Evolutionary conservation across 1,140 invertebrate species (phyloP).

Genomic region (Andrena cerasifolii): DNA sequence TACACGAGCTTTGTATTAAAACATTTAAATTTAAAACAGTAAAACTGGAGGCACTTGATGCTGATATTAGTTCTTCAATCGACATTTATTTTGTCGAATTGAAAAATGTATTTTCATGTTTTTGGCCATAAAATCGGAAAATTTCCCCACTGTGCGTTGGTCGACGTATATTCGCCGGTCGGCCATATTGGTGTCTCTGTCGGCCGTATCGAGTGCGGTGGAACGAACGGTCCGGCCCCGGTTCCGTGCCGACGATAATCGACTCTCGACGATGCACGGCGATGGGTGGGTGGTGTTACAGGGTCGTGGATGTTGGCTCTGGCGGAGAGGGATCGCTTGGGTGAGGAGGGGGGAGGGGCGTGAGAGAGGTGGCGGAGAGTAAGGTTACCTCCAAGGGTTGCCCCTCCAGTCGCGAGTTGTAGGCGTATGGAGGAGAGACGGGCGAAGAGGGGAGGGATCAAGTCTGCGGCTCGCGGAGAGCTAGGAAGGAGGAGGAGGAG

Average conservation of each 20-base stretch:
- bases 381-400: slow-evolving; percentile 8
- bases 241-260: slow-evolving; percentile 59
- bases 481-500: not conserved
- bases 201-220: slow-evolving; percentile 37
- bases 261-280: slow-evolving; percentile 47
- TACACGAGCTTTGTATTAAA: too few relatives aligned
- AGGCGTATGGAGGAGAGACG: not conserved
- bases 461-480: too few relatives aligned
- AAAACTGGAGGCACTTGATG: too few relatives aligned
- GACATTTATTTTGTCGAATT: too few relatives aligned
- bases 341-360: not conserved
- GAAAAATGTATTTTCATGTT: too few relatives aligned
- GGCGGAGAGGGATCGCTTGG: not conserved
- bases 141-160: not conserved
- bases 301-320: slow-evolving; percentile 36
- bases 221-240: slow-evolving; percentile 43
- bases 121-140: too few relatives aligned
- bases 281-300: slow-evolving; percentile 50
- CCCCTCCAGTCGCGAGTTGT: slow-evolving; percentile 9
- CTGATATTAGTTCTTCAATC: too few relatives aligned
- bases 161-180: slow-evolving; percentile 25
- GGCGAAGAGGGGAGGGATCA: not conserved
- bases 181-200: slow-evolving; percentile 46
- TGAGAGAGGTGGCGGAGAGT: slow-evolving; percentile 22
- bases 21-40: too few relatives aligned